Evolutionary conservation across 2,888 invertebrate species (phyloP).

Genomic region (Glaucopsyche alexis): DNA sequence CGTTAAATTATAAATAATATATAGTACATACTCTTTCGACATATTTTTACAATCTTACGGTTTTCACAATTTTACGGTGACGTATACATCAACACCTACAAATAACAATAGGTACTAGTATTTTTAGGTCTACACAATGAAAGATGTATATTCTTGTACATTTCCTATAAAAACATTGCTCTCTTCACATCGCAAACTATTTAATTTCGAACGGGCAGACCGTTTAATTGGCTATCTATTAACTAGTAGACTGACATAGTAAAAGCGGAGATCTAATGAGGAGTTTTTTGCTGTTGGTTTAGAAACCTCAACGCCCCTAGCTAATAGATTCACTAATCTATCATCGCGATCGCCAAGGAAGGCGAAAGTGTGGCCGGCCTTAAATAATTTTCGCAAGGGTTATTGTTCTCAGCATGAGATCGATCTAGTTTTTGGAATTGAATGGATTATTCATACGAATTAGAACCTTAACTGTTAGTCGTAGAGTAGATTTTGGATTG

Average conservation of each 20-base stretch:
- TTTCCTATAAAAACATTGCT: too few species aligned
- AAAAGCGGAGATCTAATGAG: constrained; percentile 5
- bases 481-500: constrained; percentile 1
- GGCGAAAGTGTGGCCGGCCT: constrained; percentile 70
- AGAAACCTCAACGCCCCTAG: constrained; percentile 15
- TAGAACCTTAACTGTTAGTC: neutral
- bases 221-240: too few species aligned
- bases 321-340: constrained; percentile 47
- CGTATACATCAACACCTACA: too few species aligned
- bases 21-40: too few species aligned
- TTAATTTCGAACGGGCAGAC: too few species aligned
- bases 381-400: constrained; percentile 71
- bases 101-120: too few species aligned
- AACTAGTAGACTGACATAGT: neutral
- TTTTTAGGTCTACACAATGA: too few species aligned
- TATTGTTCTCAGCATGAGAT: constrained; percentile 72
- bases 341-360: constrained; percentile 48
- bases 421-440: constrained; percentile 32
- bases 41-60: too few species aligned
- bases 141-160: too few species aligned
- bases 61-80: too few species aligned
- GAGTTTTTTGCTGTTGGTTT: neutral
- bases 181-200: too few species aligned
- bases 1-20: too few species aligned
- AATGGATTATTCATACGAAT: neutral